Base-by-base conservation (phyloP, 2,797 vertebrate species). In the Gymnothorax javanicus region DNA sequence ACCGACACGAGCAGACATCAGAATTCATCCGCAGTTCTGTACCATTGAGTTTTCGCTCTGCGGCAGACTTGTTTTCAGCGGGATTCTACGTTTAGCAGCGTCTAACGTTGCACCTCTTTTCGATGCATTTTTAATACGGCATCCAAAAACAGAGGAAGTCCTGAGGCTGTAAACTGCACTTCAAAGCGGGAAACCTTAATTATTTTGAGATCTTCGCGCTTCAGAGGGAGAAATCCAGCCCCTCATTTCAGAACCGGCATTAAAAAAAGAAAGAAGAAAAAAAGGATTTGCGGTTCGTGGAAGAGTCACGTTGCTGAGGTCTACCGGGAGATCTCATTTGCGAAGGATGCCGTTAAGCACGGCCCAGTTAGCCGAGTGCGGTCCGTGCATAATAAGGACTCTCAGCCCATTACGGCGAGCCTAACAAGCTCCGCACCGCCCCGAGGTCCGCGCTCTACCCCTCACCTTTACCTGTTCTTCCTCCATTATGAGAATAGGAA, bases 291-390 rank as follows among this genome's bases (percentile, higher is more conserved):
- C 91, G 94, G 92, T 89, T 89, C 84, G 84, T 82, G 90, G 88
- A 92, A 62, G 89, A 92, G 93, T 93, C 91, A 91, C 33, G 94
- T 94, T 96, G 94, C 93, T 89, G 87, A 86, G 95, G 92, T 92
- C 93, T 93, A 92, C 92, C 94, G 95, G 94, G 94, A 94, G 94
- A 94, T 87, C 15, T 91, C 93, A 92, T 91, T 92, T 90, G 92
- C 86, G 89, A 89, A 92, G 90, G 93, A 93, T 94, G 92, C 93
- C 93, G 92, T 93, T 94, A 93, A 91, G 91, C 86, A 89, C 91
- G 90, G 89, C 88, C 90, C 89, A 92, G 90, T 92, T 92, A 88
- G n/a, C 84, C 59, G 91, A 92, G 91, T 90, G 90, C 85, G 59
- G 12, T 56, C 86, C 87, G 89, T 82, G 85, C 82, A 17, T 92